Percentiles rank a stretch among this genome's conserved stretches.
phyloP scores from a whole-genome alignment of 2,888 invertebrate species.

The Schizaphis graminum region DNA sequence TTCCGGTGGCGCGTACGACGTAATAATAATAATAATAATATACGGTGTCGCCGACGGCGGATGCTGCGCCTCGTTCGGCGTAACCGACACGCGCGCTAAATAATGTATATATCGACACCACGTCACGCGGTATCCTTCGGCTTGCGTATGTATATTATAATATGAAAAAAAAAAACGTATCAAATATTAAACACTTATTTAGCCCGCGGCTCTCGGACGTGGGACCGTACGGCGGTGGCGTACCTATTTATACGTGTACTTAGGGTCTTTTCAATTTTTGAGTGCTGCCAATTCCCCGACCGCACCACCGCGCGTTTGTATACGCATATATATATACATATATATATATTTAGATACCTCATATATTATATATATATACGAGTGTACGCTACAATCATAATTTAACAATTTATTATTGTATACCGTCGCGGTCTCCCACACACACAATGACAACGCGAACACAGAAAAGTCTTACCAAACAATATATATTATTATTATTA shows the following conservation, averaged over 20 bases:
- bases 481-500: not conserved
- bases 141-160: not conserved
- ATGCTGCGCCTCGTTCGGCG: not conserved
- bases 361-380: not conserved
- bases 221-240: not conserved
- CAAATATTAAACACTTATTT: slow-evolving; percentile 20
- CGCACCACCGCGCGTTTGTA: not conserved
- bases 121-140: not conserved
- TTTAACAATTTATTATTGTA: not conserved
- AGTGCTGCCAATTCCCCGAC: not conserved
- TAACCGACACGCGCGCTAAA: not conserved
- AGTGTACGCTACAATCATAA: not conserved
- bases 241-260: not conserved
- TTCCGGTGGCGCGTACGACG: not conserved
- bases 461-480: not conserved
- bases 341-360: not conserved
- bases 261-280: slow-evolving; percentile 22
- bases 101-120: not conserved
- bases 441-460: not conserved
- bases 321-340: not conserved
- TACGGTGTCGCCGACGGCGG: not conserved
- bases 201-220: not conserved
- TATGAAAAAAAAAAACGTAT: not conserved
- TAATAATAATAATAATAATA: not conserved
- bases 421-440: not conserved